These are phyloP conservation scores for Dascyllus trimaculatus DNA, from an alignment of 2,113 vertebrate genomes.

Conservation along the genomic window DNA sequence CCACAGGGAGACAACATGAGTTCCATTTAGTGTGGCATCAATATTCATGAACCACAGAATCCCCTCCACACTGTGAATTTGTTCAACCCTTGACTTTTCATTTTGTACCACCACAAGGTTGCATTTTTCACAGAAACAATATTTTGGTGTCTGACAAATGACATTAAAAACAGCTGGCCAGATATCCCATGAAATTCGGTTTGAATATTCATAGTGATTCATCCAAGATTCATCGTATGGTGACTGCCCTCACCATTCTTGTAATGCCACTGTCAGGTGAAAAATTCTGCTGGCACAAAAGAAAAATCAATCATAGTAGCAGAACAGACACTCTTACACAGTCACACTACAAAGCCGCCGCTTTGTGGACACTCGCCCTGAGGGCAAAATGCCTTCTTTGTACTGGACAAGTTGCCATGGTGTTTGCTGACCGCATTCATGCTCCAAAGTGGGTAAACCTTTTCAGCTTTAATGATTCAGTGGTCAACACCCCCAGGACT, in stretches of 20 bases:
- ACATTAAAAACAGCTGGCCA: background rate
- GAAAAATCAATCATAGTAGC: constrained; percentile 5
- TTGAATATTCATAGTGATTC: background rate
- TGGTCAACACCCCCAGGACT: background rate
- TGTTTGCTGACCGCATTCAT: background rate
- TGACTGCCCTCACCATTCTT: background rate
- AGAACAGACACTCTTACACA: constrained; percentile 8
- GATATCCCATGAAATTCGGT: background rate
- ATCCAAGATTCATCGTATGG: constrained; percentile 2
- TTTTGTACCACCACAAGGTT: background rate
- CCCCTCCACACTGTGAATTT: background rate
- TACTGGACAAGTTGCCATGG: background rate
- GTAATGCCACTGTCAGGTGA: background rate
- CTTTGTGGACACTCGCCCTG: background rate
- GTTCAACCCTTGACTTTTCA: background rate
- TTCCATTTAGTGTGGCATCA: background rate
- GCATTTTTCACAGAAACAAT: background rate
- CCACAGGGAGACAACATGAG: background rate
- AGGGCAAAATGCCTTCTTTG: background rate
- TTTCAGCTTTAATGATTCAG: background rate
- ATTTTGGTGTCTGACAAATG: background rate
- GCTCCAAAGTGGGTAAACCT: constrained; percentile 3
- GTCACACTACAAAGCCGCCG: background rate
- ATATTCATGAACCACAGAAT: background rate
- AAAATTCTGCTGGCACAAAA: background rate